phyloP scores from a whole-genome alignment of 1,140 invertebrate genomes.

The Orchestia grillus region DNA sequence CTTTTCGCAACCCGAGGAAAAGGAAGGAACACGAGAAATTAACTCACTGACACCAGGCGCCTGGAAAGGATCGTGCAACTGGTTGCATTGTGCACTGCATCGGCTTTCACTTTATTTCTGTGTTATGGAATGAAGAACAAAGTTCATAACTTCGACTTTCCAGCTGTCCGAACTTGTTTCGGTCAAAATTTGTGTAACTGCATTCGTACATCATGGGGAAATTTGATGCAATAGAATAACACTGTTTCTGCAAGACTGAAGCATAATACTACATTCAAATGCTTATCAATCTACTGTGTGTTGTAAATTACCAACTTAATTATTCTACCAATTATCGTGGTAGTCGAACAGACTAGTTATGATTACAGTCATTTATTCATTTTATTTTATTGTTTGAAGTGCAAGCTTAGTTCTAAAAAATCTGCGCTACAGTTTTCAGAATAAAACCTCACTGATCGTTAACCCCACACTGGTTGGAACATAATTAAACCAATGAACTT shows the following conservation, averaged over 20 bases:
- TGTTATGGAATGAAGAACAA: background rate
- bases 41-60: background rate
- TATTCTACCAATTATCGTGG: background rate
- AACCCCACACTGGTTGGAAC: too few species aligned
- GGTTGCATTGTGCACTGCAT: background rate
- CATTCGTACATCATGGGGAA: background rate
- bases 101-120: background rate
- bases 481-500: too few species aligned
- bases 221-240: background rate
- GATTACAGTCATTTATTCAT: too few species aligned
- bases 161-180: background rate
- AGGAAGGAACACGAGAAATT: background rate
- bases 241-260: background rate
- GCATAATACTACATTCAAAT: background rate
- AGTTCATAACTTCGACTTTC: background rate
- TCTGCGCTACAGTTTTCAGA: too few species aligned
- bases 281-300: background rate
- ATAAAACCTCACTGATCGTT: too few species aligned
- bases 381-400: too few species aligned
- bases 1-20: background rate
- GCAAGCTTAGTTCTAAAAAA: too few species aligned
- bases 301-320: background rate
- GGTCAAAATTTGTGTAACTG: background rate
- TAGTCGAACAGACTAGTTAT: background rate
- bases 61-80: background rate